phyloP scores from a whole-genome alignment of 2,113 vertebrate species.

The Catharus bicknelli region DNA sequence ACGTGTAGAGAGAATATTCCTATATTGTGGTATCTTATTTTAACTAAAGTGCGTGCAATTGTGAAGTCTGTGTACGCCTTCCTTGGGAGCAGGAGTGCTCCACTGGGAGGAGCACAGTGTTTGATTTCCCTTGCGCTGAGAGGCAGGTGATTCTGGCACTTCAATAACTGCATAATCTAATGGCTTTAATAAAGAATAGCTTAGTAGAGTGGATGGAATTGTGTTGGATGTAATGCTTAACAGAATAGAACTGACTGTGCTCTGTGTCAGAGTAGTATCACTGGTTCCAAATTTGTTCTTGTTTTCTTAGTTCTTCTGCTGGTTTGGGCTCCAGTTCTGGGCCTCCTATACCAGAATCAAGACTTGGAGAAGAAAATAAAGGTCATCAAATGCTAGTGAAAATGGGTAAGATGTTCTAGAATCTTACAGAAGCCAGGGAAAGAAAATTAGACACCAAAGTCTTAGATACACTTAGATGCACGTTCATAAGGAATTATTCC shows the following conservation, averaged over 20 bases:
- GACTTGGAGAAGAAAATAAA: slow-evolving; percentile 97
- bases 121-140: background rate
- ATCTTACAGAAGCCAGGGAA: background rate
- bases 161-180: background rate
- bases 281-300: background rate
- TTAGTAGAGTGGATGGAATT: background rate
- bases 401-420: slow-evolving; percentile 77
- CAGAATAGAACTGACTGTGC: background rate
- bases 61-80: rapidly evolving
- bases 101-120: background rate
- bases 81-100: background rate
- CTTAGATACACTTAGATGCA: background rate
- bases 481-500: background rate
- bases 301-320: slow-evolving; percentile 80
- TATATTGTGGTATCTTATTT: background rate
- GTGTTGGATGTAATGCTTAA: background rate
- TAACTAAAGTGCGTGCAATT: rapidly evolving
- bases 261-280: background rate
- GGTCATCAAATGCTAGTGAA: slow-evolving; percentile 89
- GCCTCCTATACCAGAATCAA: slow-evolving; percentile 76
- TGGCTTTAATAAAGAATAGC: background rate
- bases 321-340: slow-evolving; percentile 80
- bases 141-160: background rate
- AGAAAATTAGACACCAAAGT: background rate
- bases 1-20: background rate